phyloP scores from a whole-genome alignment of 2,888 invertebrate genomes.

The Hydriomena furcata region DNA sequence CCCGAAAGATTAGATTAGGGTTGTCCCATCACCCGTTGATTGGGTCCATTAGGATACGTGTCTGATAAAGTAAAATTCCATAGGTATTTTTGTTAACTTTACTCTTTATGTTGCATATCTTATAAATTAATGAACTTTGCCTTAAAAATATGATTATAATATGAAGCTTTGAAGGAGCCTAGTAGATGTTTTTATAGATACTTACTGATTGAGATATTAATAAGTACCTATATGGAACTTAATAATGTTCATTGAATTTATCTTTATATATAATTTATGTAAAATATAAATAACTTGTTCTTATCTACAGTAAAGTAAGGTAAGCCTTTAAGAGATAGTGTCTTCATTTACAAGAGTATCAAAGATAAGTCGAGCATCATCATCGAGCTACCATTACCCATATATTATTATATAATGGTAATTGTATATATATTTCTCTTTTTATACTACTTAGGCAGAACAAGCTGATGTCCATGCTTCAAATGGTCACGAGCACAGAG shows the following conservation, averaged over 20 bases:
- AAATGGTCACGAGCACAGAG: too few relatives aligned
- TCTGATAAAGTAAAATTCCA: not conserved
- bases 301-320: constrained; percentile 10
- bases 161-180: too few relatives aligned
- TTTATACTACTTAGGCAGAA: too few relatives aligned
- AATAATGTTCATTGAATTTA: constrained; percentile 11
- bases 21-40: constrained; percentile 13
- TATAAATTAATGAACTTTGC: too few relatives aligned
- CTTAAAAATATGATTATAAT: too few relatives aligned
- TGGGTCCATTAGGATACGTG: constrained; percentile 10
- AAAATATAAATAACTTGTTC: constrained; percentile 3
- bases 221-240: constrained; percentile 13
- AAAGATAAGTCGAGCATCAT: constrained; percentile 7
- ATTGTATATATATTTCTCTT: too few relatives aligned
- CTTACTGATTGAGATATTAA: constrained; percentile 6
- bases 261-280: constrained; percentile 10
- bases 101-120: too few relatives aligned
- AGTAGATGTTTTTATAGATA: too few relatives aligned
- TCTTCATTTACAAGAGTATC: constrained; percentile 12
- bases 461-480: too few relatives aligned
- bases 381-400: constrained; percentile 4
- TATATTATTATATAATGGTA: too few relatives aligned
- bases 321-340: constrained; percentile 1
- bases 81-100: not conserved
- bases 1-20: constrained; percentile 16